A percentile compares a stretch with the other conserved stretches of the same genome.
Conservation (phyloP, 2,113 vertebrate genomes). For the Neomonachus schauinslandi region DNA sequence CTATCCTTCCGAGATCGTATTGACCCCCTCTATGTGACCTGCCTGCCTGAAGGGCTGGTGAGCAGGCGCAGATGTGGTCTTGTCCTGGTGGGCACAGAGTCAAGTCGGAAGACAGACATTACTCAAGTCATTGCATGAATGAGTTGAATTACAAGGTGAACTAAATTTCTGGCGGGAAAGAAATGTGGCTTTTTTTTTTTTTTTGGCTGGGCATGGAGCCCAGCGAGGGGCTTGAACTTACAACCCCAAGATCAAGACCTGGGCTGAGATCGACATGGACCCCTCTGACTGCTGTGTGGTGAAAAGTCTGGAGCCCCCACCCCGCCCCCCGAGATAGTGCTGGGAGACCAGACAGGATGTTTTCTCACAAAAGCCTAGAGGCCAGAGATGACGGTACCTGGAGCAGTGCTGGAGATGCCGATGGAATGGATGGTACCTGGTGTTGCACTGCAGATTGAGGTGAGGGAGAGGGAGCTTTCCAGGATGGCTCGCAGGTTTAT, state of each 20-base stretch:
- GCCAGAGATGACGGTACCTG: not conserved
- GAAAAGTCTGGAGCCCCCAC: not conserved
- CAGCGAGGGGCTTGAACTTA: not conserved
- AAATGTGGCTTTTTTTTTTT: not conserved
- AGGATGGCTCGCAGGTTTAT: not conserved
- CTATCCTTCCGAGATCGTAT: accelerated
- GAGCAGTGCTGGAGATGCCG: not conserved
- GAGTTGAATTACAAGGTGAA: not conserved
- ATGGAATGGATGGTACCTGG: not conserved
- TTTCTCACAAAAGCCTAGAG: not conserved
- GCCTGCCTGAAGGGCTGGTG: not conserved
- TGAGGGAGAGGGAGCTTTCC: not conserved
- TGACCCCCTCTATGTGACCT: accelerated
- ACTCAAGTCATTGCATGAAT: not conserved
- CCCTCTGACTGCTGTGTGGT: not conserved
- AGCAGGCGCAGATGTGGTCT: not conserved
- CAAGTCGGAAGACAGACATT: not conserved
- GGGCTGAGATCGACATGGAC: not conserved
- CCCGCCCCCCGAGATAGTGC: not conserved
- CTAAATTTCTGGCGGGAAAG: not conserved
- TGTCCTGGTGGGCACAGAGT: accelerated
- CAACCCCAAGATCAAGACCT: not conserved
- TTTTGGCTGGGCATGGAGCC: not conserved
- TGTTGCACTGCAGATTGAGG: not conserved
- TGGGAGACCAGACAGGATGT: accelerated